phyloP scores from a whole-genome alignment of 2,113 vertebrate species.

The Gymnorhina tibicen region DNA sequence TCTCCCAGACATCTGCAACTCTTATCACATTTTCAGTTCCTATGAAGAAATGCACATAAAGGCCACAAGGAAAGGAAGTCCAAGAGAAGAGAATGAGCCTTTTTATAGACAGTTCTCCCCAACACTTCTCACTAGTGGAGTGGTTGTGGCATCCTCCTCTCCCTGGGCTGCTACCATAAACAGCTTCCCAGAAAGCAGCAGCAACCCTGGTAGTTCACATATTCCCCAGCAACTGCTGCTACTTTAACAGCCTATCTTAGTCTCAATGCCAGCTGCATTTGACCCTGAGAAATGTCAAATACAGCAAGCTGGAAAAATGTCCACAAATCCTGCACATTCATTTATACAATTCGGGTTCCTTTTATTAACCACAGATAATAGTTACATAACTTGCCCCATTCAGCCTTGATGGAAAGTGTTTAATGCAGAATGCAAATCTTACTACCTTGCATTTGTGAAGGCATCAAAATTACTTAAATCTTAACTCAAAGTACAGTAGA shows the following conservation, averaged over 20 bases:
- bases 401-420: background rate
- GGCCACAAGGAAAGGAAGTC: background rate
- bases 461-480: background rate
- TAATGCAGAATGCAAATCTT: background rate
- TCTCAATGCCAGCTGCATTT: background rate
- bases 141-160: background rate
- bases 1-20: background rate
- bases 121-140: accelerated
- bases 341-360: background rate
- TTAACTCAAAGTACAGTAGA: background rate
- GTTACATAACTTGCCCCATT: background rate
- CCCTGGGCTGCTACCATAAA: too few species aligned
- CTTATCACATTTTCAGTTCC: background rate
- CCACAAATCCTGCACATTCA: background rate
- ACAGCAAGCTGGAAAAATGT: background rate
- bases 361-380: background rate
- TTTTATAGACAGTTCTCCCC: too few species aligned
- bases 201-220: background rate
- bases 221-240: background rate
- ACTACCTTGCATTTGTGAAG: background rate
- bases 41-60: background rate
- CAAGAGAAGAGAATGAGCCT: background rate
- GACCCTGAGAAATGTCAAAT: background rate
- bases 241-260: background rate
- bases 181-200: background rate